Evolutionary conservation across 2,797 vertebrate genomes (phyloP).

Genomic region (Emydoidea blandingii): DNA sequence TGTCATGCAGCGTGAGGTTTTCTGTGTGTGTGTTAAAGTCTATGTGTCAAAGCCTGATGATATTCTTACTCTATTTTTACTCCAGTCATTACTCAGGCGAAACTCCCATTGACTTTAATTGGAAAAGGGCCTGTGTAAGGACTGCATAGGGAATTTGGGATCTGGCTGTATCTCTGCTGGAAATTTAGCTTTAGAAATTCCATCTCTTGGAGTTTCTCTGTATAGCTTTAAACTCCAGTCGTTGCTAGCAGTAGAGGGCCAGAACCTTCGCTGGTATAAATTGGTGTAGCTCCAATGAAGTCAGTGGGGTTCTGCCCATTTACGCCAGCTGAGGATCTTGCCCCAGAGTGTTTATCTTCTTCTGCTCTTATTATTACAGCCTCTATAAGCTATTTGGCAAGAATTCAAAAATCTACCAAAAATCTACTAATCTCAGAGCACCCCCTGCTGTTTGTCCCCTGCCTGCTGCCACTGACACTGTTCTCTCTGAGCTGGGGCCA

Average conservation of each 20-base stretch:
- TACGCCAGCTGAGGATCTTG: background rate
- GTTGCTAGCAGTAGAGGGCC: background rate
- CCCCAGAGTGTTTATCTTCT: background rate
- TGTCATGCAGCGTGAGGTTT: slow-evolving; percentile 49
- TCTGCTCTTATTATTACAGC: background rate
- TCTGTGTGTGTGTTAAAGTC: background rate
- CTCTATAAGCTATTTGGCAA: background rate
- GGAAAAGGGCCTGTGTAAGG: slow-evolving; percentile 55
- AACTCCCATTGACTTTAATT: slow-evolving; percentile 59
- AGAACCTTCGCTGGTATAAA: background rate
- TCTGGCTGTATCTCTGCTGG: background rate
- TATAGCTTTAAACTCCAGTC: background rate
- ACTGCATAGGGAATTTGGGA: slow-evolving; percentile 21
- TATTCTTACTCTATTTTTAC: slow-evolving; percentile 60
- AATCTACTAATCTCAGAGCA: background rate
- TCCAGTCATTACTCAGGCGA: slow-evolving; percentile 39
- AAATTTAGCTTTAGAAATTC: slow-evolving; percentile 16
- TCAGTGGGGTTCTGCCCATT: background rate
- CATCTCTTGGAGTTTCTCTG: background rate
- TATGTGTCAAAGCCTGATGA: slow-evolving; percentile 41
- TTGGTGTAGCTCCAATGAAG: background rate
- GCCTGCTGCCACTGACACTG: background rate
- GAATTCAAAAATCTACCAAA: background rate
- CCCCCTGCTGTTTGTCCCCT: background rate
- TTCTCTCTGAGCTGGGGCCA: background rate